A percentile compares a stretch with the other conserved stretches of the same genome.
Conservation (phyloP, 53 echinoderm and acorn worm species). For the Antedon mediterranea region DNA sequence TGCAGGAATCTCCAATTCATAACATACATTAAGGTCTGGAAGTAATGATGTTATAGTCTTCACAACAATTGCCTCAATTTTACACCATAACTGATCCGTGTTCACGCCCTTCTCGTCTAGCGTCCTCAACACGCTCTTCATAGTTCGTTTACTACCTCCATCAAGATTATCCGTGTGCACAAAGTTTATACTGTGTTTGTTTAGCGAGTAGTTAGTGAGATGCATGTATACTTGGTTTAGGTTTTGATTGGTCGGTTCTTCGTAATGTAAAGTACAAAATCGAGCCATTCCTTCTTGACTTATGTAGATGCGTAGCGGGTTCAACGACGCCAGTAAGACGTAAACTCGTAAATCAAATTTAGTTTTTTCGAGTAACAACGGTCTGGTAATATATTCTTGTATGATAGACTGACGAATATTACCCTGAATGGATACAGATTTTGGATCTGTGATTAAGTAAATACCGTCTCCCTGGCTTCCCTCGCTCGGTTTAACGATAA, state of each 20-base stretch:
- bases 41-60: constrained; percentile 69
- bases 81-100: constrained; percentile 30
- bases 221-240: constrained; percentile 74
- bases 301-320: constrained; percentile 52
- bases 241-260: constrained; percentile 52
- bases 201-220: constrained; percentile 72
- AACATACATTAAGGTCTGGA: constrained; percentile 50
- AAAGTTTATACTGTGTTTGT: constrained; percentile 49
- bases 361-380: constrained; percentile 53
- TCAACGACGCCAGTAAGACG: constrained; percentile 46
- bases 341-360: constrained; percentile 81
- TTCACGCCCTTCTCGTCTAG: constrained; percentile 38
- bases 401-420: constrained; percentile 51
- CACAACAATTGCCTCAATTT: constrained; percentile 47
- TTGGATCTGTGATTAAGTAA: constrained; percentile 58
- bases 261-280: constrained; percentile 52
- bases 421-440: constrained; percentile 42
- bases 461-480: constrained; percentile 70
- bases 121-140: constrained; percentile 38
- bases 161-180: constrained; percentile 52
- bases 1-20: constrained; percentile 48
- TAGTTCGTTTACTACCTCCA: constrained; percentile 66
- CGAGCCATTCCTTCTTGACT: constrained; percentile 72
- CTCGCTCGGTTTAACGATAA: constrained; percentile 73
- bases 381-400: constrained; percentile 63